Percentiles rank a stretch among this genome's conserved stretches.
These are phyloP conservation scores for Druon quercuslanigerum DNA, from an alignment of 1,140 invertebrate species.

Conservation along the genomic window DNA sequence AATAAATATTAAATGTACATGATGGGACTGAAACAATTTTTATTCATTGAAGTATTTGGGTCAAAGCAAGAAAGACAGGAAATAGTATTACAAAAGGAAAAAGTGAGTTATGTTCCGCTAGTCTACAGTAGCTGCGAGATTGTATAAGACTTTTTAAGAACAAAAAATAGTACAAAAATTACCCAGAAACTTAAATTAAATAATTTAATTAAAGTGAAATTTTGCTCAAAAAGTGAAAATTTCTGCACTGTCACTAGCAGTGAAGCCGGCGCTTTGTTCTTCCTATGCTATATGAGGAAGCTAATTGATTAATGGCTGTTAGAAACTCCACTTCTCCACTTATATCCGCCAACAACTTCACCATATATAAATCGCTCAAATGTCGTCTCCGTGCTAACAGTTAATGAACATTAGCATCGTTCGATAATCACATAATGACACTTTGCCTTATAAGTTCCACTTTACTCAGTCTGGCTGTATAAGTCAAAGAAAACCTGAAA, in stretches of 20 bases:
- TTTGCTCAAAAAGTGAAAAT: background rate
- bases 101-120: no score
- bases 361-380: constrained; percentile 7
- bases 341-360: background rate
- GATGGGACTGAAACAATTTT: no score
- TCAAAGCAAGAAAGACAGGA: no score
- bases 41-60: no score
- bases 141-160: no score
- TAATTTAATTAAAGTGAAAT: background rate
- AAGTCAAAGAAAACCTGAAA: no score
- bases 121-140: no score
- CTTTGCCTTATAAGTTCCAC: constrained; percentile 17
- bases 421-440: constrained; percentile 25
- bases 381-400: background rate
- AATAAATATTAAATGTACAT: no score
- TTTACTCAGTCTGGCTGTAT: background rate
- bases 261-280: background rate
- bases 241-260: background rate
- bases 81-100: no score
- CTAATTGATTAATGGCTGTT: constrained; percentile 6
- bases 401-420: constrained; percentile 15
- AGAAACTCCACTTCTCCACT: background rate
- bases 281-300: background rate
- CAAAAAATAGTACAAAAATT: no score
- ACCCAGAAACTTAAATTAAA: no score